phyloP scores from a whole-genome alignment of 2,888 invertebrate species.

The Julus scandinavius region DNA sequence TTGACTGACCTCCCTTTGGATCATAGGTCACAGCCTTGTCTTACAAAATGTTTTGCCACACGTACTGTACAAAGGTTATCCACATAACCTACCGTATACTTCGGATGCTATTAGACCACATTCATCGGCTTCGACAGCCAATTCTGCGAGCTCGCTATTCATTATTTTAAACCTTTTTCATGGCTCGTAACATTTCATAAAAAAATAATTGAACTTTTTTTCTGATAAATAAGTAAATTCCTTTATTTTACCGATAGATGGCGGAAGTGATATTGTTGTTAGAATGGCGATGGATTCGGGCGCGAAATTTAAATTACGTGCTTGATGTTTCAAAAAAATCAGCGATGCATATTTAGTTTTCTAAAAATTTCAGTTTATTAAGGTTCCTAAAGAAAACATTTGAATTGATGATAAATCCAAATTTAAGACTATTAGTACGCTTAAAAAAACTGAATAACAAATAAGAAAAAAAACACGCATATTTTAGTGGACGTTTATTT shows the following conservation, averaged over 20 bases:
- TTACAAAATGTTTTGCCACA: background rate
- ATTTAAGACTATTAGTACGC: no score
- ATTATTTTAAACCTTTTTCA: background rate
- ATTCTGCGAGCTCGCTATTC: slow-evolving; percentile 14
- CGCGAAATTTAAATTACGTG: background rate
- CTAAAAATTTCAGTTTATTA: no score
- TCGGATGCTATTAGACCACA: slow-evolving; percentile 52
- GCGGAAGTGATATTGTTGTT: background rate
- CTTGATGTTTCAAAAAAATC: background rate
- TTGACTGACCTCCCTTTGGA: background rate
- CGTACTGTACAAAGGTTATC: background rate
- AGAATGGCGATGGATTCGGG: background rate
- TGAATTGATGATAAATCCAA: no score
- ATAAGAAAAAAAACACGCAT: background rate
- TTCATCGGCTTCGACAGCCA: slow-evolving; percentile 54
- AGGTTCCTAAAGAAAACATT: no score
- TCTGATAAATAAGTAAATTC: background rate
- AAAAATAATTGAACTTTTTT: background rate
- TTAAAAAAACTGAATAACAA: background rate
- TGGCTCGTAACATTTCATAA: background rate
- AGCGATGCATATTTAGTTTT: no score
- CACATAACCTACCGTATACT: slow-evolving; percentile 48
- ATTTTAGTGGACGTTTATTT: slow-evolving; percentile 36
- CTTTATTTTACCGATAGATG: background rate
- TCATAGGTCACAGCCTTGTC: background rate